Conservation (phyloP, 2,113 vertebrate species). For the Cyrtonyx montezumae region DNA sequence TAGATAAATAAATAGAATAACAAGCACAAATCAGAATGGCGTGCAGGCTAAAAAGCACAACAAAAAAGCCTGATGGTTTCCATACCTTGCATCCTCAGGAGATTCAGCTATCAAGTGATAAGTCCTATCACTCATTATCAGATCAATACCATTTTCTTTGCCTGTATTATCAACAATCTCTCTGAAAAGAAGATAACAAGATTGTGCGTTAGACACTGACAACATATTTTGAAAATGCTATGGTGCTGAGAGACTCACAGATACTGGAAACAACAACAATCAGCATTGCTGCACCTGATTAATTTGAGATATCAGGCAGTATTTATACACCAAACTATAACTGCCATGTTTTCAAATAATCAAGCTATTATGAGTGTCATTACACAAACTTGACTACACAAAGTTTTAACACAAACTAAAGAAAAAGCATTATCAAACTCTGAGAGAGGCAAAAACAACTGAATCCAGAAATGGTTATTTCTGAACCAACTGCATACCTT, state of each 20-base stretch:
- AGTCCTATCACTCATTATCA: conserved; percentile 89
- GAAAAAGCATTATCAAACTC: neutral
- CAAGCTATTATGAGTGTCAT: neutral
- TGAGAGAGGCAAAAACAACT: neutral
- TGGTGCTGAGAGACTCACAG: neutral
- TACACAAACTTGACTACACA: neutral
- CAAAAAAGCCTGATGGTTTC: neutral
- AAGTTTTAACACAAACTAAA: neutral
- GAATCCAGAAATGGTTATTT: neutral
- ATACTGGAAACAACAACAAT: neutral
- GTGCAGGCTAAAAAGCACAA: fast-evolving
- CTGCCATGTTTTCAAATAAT: neutral
- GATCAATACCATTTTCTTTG: conserved; percentile 95
- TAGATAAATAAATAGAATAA: neutral
- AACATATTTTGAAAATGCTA: neutral
- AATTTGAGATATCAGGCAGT: neutral
- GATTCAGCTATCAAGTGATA: conserved; percentile 96
- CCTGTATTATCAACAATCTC: conserved; percentile 93
- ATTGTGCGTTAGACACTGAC: neutral
- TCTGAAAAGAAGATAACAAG: conserved; percentile 71
- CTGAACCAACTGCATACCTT: neutral
- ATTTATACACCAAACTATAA: neutral
- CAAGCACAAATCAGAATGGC: neutral
- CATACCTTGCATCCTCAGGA: conserved; percentile 94
- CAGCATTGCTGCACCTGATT: neutral